Evolutionary conservation across 2,113 vertebrate genomes (phyloP).

Genomic region (Leucoraja erinaceus): DNA sequence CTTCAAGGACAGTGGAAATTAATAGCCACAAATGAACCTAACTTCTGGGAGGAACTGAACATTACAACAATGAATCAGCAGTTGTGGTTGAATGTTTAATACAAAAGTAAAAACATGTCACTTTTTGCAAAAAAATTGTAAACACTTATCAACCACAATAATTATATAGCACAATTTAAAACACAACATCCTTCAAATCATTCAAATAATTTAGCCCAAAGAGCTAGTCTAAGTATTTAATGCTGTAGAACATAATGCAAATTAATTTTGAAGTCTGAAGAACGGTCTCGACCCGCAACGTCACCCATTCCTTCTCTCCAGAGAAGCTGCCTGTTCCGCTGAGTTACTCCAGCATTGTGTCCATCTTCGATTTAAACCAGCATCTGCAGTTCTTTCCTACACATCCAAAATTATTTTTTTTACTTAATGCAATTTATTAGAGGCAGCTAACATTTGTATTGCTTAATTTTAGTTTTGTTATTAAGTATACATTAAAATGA

Average conservation of each 20-base stretch:
- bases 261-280: not conserved
- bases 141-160: not conserved
- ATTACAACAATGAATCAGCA: not conserved
- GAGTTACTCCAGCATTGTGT: no score
- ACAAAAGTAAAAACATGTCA: not conserved
- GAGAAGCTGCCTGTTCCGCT: no score
- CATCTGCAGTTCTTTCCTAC: no score
- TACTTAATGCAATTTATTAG: not conserved
- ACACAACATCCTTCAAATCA: not conserved
- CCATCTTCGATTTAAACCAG: no score
- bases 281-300: no score
- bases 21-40: not conserved
- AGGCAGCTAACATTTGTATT: not conserved
- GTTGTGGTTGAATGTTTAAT: conserved; percentile 2
- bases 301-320: no score
- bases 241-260: not conserved
- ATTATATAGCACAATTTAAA: not conserved
- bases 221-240: not conserved
- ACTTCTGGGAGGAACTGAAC: not conserved
- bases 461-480: not conserved
- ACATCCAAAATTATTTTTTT: no score
- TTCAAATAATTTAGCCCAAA: not conserved
- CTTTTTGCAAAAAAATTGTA: not conserved
- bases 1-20: not conserved
- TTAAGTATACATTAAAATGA: not conserved